A percentile compares a stretch with the other conserved stretches of the same genome.
Conservation (phyloP, 2,888 invertebrate species). For the Lasioglossum lativentre region DNA sequence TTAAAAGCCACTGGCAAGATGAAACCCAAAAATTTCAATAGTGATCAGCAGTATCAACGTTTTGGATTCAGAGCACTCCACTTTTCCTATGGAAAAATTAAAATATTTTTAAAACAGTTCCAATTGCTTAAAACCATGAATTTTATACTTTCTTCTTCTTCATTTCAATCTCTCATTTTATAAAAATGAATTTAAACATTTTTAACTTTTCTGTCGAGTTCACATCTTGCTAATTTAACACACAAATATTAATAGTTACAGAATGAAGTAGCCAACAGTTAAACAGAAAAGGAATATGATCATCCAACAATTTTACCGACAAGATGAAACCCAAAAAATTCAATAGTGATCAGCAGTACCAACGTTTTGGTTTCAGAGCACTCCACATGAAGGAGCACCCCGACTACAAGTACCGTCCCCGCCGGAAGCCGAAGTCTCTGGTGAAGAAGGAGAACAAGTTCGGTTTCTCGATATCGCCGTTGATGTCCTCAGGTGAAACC, state of each 20-base stretch:
- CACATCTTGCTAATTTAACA: background rate
- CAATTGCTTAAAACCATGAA: background rate
- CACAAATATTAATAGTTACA: too few species aligned
- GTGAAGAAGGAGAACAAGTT: slow-evolving; percentile 93
- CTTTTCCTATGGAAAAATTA: too few species aligned
- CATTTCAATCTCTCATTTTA: too few species aligned
- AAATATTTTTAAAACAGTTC: background rate
- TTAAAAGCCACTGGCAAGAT: too few species aligned
- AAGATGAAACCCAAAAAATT: background rate
- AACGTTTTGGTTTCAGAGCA: slow-evolving; percentile 87
- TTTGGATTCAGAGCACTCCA: too few species aligned
- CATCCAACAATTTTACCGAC: background rate
- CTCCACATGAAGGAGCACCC: slow-evolving; percentile 97
- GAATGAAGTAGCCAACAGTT: too few species aligned
- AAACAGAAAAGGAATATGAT: background rate
- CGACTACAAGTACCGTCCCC: slow-evolving; percentile 95
- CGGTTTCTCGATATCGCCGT: slow-evolving; percentile 89
- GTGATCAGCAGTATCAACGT: too few species aligned
- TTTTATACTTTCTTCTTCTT: too few species aligned
- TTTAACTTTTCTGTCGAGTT: background rate
- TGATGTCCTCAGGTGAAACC: slow-evolving; percentile 86
- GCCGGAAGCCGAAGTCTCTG: slow-evolving; percentile 94
- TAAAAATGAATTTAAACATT: too few species aligned
- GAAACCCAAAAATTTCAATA: too few species aligned
- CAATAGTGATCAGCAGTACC: slow-evolving; percentile 5